Evolutionary conservation across 1,140 invertebrate species (phyloP), one percentile per base, ranked within the genome.

Genomic region (Drosophila fuyamai): DNA sequence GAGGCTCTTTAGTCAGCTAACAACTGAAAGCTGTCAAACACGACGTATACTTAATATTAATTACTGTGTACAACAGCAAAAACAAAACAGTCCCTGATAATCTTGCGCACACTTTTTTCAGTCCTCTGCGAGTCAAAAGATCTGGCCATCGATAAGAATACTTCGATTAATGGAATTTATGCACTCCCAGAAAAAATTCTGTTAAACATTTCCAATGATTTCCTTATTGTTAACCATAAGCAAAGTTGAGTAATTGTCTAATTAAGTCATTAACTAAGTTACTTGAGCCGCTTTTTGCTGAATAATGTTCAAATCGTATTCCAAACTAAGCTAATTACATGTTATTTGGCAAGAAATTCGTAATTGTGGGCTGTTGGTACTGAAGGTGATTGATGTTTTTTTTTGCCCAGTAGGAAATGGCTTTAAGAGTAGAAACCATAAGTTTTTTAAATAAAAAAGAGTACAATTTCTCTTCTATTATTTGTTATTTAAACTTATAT

Each of bases 1-100:
- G 50, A 48, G 47, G 63, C 53, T 84, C 53, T 73, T 67, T 58
- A 68, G 46, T 59, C 36, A 68, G 68, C 58, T 71, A 72, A 76
- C 62, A 81, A 54, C 63, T 71, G 71, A 82, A 79, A 88, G 79
- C 79, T 83, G 83, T 88, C 84, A 82, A 88, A 88, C 83, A 70
- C 41, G 80, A 58, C 84, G 84, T 80, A 89, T 89, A 88, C 83
- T 89, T 89, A 88, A 88, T 88, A 89, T 88, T 88, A 88, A 88
- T 88, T 88, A 88, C 84, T 14, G 72, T 67, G 48, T 65, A 65
- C 72, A 67, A 55, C 60, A 78, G 47, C 18, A n/a, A 55, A 57
- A 35, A 60, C 23, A 55, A 57, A 35, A 51, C 43, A 35, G 56
- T 59, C 38, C 44, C 16, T 55, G 51, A 46, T 82, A 76, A 88